Base-by-base conservation (phyloP, 2,797 vertebrate species). In the Martes flavigula region DNA sequence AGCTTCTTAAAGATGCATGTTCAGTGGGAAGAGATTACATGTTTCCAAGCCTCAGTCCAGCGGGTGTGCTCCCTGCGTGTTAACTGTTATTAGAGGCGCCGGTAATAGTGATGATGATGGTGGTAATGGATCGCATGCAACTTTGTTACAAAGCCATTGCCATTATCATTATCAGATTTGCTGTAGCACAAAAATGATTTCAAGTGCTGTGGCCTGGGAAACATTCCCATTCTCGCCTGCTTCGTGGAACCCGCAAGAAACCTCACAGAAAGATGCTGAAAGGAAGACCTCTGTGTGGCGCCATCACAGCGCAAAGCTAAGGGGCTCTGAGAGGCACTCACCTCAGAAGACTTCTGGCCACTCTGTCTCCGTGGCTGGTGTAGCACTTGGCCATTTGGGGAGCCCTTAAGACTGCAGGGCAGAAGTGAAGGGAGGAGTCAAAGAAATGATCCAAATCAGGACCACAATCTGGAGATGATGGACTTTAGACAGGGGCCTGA, bases 1-100 rank as follows among this genome's bases (percentile, higher is more conserved):
- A 60, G 48, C 35, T 94, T 97, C 96, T 91, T 81, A 88, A 96
- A 97, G 84, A 66, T 75, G 21, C n/a, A 46, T 46, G 70, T 91
- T 92, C 64, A 51, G 4, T 92, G 25, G 78, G 88, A 90, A 91
- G 82, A 35, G 60, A 94, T 95, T 60, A 56, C 48, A 48, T 21
- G 54, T 92, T 96, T 92, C 56, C 20, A 40, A 27, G 64, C 38
- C 66, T 54, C 62, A 81, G 64, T 1, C 56, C 72, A 51, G 12
- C 1, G 48, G 43, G 25, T 70, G n/a, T 48, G 20, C 72, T 93
- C 27, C 21, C 32, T 90, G 62, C 73, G 84, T 87, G 64, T 89
- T 83, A 77, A 89, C 32, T 68, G 58, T 56, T 66, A 77, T 96
- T 82, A 92, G 82, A 84, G 43, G 73, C 21, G 75, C 87, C 48